phyloP scores from a whole-genome alignment of 64 coral and sea anemone genomes.

The Montipora efflorescens region DNA sequence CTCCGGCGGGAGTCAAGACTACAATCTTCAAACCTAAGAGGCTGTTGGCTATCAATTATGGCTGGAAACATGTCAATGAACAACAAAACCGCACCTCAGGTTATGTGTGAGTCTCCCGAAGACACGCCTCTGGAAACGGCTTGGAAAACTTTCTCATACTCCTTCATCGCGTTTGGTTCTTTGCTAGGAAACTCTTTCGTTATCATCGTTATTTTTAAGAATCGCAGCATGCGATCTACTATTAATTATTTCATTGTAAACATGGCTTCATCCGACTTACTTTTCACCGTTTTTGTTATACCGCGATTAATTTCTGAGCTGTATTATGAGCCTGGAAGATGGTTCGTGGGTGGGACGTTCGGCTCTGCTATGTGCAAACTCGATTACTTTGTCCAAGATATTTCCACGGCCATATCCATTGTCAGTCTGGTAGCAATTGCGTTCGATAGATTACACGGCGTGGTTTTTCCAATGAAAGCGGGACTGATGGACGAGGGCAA shows the following conservation, averaged over 20 bases:
- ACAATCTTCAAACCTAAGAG: too few species aligned
- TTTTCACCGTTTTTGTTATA: slow-evolving; percentile 10
- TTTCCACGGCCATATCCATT: slow-evolving; percentile 54
- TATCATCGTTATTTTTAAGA: slow-evolving; percentile 14
- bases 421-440: slow-evolving; percentile 57
- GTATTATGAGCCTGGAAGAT: background rate
- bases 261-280: slow-evolving; percentile 28
- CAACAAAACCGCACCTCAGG: too few species aligned
- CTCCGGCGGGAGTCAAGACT: too few species aligned
- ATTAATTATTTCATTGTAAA: slow-evolving; percentile 40
- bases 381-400: slow-evolving; percentile 17
- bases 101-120: too few species aligned
- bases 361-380: background rate
- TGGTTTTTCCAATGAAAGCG: slow-evolving; percentile 60
- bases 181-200: slow-evolving; percentile 4
- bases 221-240: background rate
- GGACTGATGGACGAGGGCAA: background rate
- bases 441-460: slow-evolving; percentile 56
- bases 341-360: background rate
- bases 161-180: background rate
- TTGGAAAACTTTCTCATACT: background rate
- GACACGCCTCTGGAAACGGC: too few species aligned
- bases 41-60: too few species aligned
- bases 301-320: background rate
- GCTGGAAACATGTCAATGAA: too few species aligned